Base-by-base conservation (phyloP, 2,888 invertebrate species). In the Epirrhoe tristata region DNA sequence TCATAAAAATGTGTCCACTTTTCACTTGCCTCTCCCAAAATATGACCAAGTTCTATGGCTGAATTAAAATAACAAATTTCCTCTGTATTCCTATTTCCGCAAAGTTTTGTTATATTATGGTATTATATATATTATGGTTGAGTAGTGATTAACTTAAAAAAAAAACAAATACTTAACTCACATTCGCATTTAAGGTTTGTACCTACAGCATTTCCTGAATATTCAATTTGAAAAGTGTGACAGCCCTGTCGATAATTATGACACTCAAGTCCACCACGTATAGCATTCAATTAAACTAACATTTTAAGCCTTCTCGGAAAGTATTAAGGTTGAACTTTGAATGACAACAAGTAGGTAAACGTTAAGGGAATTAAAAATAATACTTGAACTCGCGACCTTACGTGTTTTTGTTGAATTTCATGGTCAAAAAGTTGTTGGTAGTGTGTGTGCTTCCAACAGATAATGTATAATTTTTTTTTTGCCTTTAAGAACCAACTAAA, bases 301-400 rank as follows among this genome's bases (percentile, higher is more conserved):
- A 43, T 24, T 63, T 53, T 51, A 50, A 64, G 50, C 67, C 67
- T 69, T 70, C 63, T 32, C 10, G 5, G 39, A 8, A 56, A 46
- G 59, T n/a, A 12, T 53, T 67, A 73, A 63, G 51, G 70, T 66
- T 46, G 48, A 72, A 17, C 63, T 66, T 67, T 53, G 14, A 56
- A 31, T 67, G 54, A 50, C 32, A 55, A 54, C 12, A 6, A 52
- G 16, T 63, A 57, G 43, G 48, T 58, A 24, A 12, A 17, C 10
- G 51, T 54, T 67, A 53, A 66, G 67, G 67, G 65, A 70, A 67
- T 72, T 70, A 70, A 67, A 68, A 67, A 58, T 31, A 65, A 55
- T 56, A 51, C 52, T 53, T 69, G 43, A 66, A 59, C 56, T 72
- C 57, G 54, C 46, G 63, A 67, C 60, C 17, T 58, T 62, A 65